Conservation (phyloP, 1,140 invertebrate species). For the Hirudo medicinalis region DNA sequence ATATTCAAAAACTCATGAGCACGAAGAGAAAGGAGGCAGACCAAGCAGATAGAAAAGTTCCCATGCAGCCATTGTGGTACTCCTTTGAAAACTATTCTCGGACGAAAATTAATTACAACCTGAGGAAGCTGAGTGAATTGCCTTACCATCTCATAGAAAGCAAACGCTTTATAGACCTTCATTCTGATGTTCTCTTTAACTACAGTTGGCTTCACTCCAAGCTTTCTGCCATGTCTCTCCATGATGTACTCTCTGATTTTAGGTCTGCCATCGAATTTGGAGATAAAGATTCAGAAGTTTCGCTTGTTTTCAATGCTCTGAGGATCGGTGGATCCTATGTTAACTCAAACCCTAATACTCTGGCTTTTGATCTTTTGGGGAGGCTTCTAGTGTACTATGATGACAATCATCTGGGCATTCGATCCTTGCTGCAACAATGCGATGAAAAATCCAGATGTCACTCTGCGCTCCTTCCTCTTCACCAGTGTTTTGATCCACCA, state of each 20-base stretch:
- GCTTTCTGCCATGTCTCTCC: constrained; percentile 80
- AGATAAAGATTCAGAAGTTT: neutral
- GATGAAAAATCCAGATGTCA: constrained; percentile 20
- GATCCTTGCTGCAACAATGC: constrained; percentile 50
- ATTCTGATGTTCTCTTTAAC: constrained; percentile 85
- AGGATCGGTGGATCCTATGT: constrained; percentile 54
- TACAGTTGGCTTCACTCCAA: constrained; percentile 95
- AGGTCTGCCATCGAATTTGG: constrained; percentile 12
- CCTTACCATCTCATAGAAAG: constrained; percentile 84
- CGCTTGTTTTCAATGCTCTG: constrained; percentile 78
- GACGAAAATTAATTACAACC: constrained; percentile 47
- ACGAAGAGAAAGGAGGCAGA: constrained; percentile 44
- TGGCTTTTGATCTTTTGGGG: constrained; percentile 83
- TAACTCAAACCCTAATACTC: constrained; percentile 80
- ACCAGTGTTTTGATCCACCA: constrained; percentile 24
- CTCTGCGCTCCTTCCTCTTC: constrained; percentile 21
- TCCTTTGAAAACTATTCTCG: constrained; percentile 63
- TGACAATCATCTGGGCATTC: constrained; percentile 52
- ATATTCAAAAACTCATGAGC: constrained; percentile 65
- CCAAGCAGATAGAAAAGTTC: constrained; percentile 84
- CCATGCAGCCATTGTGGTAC: constrained; percentile 84
- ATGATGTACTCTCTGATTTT: constrained; percentile 79
- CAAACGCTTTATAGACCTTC: constrained; percentile 72
- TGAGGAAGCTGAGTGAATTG: constrained; percentile 54
- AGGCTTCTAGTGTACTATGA: constrained; percentile 60